Conservation (phyloP, 2,888 invertebrate species). For the Pristionchus mayeri region DNA sequence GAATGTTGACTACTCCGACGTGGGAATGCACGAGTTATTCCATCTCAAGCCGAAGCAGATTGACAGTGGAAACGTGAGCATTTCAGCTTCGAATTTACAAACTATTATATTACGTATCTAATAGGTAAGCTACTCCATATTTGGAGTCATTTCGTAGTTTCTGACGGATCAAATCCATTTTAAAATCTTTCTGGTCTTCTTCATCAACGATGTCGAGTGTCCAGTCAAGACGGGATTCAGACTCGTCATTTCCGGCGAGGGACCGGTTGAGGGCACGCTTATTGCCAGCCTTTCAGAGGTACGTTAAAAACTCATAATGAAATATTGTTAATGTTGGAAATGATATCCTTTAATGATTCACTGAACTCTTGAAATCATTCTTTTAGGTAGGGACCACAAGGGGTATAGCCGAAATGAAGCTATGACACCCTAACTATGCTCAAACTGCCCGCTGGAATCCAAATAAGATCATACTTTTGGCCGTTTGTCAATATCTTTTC, state of each 20-base stretch:
- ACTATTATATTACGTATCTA: not conserved
- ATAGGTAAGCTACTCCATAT: no score
- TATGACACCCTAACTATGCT: no score
- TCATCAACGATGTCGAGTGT: constrained; percentile 49
- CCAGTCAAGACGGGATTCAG: constrained; percentile 38
- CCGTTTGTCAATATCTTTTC: no score
- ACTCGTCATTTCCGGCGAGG: constrained; percentile 20
- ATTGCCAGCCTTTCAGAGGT: constrained; percentile 19
- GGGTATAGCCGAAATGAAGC: no score
- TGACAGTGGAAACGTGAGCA: not conserved
- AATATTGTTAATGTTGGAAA: no score
- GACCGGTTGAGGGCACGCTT: not conserved
- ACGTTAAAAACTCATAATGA: no score
- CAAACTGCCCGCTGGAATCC: no score
- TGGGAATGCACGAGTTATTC: not conserved
- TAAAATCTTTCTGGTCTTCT: not conserved
- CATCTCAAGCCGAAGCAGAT: not conserved
- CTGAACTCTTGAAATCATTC: no score
- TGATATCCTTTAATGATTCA: no score
- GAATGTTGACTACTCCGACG: not conserved
- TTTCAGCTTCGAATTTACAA: not conserved
- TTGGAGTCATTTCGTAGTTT: no score
- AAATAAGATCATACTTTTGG: no score
- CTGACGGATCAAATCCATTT: not conserved
- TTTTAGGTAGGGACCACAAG: no score